phyloP scores from a whole-genome alignment of 1,140 invertebrate genomes.

The Cardiocondyla obscurior region DNA sequence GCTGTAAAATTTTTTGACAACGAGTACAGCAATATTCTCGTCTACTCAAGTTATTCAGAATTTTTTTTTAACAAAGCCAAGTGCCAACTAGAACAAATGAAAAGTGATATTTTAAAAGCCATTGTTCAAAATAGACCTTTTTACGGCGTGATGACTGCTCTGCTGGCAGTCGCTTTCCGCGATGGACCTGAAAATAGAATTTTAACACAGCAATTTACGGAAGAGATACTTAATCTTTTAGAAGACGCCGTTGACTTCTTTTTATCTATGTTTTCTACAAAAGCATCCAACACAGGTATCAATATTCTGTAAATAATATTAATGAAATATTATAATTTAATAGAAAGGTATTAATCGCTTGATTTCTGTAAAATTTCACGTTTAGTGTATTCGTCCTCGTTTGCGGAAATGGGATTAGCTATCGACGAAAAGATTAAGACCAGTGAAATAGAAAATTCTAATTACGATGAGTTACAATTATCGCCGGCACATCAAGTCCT shows the following conservation, averaged over 20 bases:
- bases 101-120: constrained; percentile 80
- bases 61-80: constrained; percentile 73
- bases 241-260: constrained; percentile 79
- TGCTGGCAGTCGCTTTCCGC: constrained; percentile 70
- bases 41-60: constrained; percentile 43
- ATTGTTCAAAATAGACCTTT: constrained; percentile 76
- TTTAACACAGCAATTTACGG: constrained; percentile 58
- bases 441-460: constrained; percentile 67
- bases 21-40: background rate
- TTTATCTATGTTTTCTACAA: constrained; percentile 77
- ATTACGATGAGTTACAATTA: constrained; percentile 81
- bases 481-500: constrained; percentile 88
- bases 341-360: constrained; percentile 1
- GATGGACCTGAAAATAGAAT: constrained; percentile 54
- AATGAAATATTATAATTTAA: constrained; percentile 10
- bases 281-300: constrained; percentile 71
- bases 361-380: constrained; percentile 25
- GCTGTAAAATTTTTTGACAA: background rate
- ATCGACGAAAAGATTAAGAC: constrained; percentile 80
- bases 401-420: constrained; percentile 86
- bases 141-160: constrained; percentile 77
- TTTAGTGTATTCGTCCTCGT: constrained; percentile 85
- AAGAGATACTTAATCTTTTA: constrained; percentile 75
- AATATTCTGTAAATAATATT: constrained; percentile 4
- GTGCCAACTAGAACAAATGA: constrained; percentile 75